Base-by-base conservation (phyloP, 2,797 vertebrate species). In the Triplophysa bombifrons region DNA sequence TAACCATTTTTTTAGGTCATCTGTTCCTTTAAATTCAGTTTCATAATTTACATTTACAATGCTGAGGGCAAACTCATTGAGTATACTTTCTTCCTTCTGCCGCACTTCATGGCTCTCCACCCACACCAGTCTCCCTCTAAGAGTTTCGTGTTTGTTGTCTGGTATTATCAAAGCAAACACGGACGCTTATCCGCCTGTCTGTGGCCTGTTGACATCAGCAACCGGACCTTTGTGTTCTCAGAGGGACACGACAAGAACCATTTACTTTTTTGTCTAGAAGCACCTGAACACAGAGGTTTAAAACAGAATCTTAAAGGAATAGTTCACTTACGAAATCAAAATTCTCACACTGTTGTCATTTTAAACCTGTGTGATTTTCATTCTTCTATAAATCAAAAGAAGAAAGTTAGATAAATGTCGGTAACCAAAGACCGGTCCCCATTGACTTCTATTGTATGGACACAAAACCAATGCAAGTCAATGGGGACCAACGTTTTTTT, bases 81-180 rank as follows among this genome's bases (percentile, higher is more conserved):
- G 38, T 10, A 41, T 1, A 41, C 9, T 12, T 12, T 22, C 10
- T 56, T 56, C n/a, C 10, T 56, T n/a, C 55, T 22, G 55, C 20
- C 2, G n/a, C 56, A 25, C 22, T 70, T 13, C 25, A 53, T 30
- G 44, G 27, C 60, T 64, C 50, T 71, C 61, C 46, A 58, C 11
- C 10, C 12, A 58, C 20, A 27, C 56, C 22, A 13, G 11, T 60
- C n/a, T 56, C 55, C 2, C 55, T 56, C 44, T 46, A 14, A 12
- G 44, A 48, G 14, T 4, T 68, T 56, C 3, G 34, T 34, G 58
- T 30, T 70, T 50, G 48, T 73, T 74, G 20, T 50, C 46, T 7
- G n/a, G 48, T 19, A 11, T 76, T 81, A 69, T 81, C 38, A 76
- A 22, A 46, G 44, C 3, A 38, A 66, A 58, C 53, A 58, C 3